These are phyloP conservation scores for Cyrtonyx montezumae DNA, from an alignment of 2,113 vertebrate genomes.

Conservation along the genomic window DNA sequence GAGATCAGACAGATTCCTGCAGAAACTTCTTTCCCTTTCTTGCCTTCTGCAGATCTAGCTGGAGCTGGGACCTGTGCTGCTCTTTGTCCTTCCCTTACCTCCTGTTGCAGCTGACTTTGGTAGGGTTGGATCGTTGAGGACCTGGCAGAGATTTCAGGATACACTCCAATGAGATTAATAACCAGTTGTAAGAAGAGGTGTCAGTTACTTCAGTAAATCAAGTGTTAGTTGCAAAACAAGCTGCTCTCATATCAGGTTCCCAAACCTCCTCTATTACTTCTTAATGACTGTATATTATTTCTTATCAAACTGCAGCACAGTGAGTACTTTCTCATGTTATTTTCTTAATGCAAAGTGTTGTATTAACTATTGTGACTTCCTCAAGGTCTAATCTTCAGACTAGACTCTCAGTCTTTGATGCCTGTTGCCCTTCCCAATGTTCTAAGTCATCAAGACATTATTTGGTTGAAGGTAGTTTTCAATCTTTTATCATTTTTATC, in stretches of 20 bases:
- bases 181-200: neutral
- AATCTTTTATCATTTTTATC: neutral
- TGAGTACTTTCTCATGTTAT: neutral
- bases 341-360: neutral
- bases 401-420: neutral
- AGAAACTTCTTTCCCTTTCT: neutral
- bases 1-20: neutral
- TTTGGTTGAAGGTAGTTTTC: conserved; percentile 6
- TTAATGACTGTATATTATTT: neutral
- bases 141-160: neutral
- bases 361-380: neutral
- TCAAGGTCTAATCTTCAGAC: neutral
- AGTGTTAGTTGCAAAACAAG: neutral
- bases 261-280: neutral
- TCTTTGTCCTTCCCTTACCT: neutral
- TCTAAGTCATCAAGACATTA: neutral
- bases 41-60: neutral
- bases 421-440: neutral
- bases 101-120: neutral
- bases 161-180: neutral
- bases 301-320: neutral
- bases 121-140: neutral
- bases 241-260: fast-evolving
- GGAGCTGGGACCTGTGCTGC: neutral
- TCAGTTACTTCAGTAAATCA: neutral